These are phyloP conservation scores for Tineola bisselliella DNA, from an alignment of 2,888 invertebrate species.

Conservation along the genomic window DNA sequence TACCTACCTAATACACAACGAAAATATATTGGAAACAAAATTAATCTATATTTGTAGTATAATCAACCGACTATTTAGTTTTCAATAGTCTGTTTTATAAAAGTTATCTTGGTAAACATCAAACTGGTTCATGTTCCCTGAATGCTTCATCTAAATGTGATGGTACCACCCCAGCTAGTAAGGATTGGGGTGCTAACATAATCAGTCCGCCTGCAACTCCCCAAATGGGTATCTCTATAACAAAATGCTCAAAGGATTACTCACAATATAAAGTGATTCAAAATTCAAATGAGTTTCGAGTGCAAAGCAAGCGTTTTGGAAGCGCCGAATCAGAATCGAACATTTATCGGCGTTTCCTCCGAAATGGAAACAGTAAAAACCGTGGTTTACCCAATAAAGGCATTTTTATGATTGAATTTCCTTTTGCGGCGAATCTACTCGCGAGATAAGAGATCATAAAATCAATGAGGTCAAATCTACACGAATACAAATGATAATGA, in stretches of 20 bases:
- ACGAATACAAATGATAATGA: neutral
- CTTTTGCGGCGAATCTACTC: conserved; percentile 12
- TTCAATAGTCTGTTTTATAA: too few species aligned
- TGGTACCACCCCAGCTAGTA: too few species aligned
- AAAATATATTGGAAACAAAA: too few species aligned
- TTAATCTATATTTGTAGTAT: too few species aligned
- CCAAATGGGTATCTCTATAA: too few species aligned
- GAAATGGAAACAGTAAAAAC: conserved; percentile 16
- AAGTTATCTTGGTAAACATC: too few species aligned
- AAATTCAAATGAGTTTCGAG: conserved; percentile 1
- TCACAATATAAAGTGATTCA: neutral
- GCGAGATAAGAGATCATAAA: conserved; percentile 1
- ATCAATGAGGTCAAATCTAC: conserved; percentile 4
- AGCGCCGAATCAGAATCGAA: neutral
- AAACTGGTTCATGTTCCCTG: too few species aligned
- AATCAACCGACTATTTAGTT: too few species aligned
- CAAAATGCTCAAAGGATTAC: neutral
- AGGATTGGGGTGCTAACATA: too few species aligned
- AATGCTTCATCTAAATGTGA: too few species aligned
- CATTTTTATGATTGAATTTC: conserved; percentile 32
- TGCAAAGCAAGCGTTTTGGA: conserved; percentile 2
- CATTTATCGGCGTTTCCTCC: neutral
- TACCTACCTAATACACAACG: too few species aligned
- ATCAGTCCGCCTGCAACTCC: too few species aligned
- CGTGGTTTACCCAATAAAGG: conserved; percentile 25